Evolutionary conservation across 2,113 vertebrate species (phyloP).

Genomic region (Lathamus discolor): DNA sequence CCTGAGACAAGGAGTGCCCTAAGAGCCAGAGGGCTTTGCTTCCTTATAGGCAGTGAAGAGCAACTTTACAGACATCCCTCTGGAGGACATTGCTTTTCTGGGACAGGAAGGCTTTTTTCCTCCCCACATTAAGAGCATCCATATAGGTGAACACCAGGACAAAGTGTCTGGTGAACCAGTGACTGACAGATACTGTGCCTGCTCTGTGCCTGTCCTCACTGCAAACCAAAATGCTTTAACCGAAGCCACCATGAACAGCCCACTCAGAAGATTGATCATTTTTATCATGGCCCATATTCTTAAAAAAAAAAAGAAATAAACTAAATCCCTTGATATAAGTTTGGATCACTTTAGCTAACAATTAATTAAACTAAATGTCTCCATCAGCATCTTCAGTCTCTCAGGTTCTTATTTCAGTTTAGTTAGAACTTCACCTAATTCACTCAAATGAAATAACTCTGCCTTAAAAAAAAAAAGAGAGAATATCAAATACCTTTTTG

Average conservation of each 20-base stretch:
- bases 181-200: not conserved
- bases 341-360: not conserved
- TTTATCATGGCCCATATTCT: not conserved
- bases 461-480: not conserved
- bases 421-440: not conserved
- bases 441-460: not conserved
- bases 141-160: not conserved
- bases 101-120: not conserved
- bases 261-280: not conserved
- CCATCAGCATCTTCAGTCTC: not conserved
- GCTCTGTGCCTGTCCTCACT: not conserved
- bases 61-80: not conserved
- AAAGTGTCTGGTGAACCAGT: not conserved
- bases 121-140: not conserved
- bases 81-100: not conserved
- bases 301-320: not conserved
- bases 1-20: not conserved
- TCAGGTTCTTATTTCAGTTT: constrained; percentile 3
- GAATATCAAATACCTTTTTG: not conserved
- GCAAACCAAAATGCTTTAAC: not conserved
- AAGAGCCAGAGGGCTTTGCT: not conserved
- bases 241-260: not conserved
- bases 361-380: constrained; percentile 26
- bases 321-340: not conserved
- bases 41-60: not conserved